Evolutionary conservation across 1,140 invertebrate genomes (phyloP).

Genomic region (Drosophila mayri): DNA sequence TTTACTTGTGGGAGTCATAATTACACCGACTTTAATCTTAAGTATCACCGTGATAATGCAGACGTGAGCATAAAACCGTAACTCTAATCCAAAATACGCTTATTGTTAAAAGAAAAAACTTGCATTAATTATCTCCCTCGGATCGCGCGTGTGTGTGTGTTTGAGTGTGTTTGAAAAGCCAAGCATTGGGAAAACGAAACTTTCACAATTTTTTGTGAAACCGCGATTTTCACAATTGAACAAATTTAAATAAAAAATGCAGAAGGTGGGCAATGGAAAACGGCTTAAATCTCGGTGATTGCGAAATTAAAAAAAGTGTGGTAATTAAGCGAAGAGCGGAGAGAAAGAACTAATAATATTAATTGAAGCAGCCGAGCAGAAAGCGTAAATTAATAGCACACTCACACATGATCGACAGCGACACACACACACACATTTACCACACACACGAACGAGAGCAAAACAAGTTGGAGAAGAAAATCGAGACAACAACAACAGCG

Average conservation of each 20-base stretch:
- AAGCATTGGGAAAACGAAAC: constrained; percentile 57
- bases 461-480: constrained; percentile 59
- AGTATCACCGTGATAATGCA: constrained; percentile 25
- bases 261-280: constrained; percentile 1
- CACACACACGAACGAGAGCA: constrained; percentile 23
- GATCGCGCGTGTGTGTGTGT: background rate
- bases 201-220: constrained; percentile 69
- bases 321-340: constrained; percentile 66
- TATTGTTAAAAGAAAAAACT: constrained; percentile 15
- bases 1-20: background rate
- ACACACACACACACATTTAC: background rate
- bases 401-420: constrained; percentile 2
- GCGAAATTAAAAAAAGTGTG: constrained; percentile 48
- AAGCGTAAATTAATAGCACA: constrained; percentile 74
- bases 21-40: background rate
- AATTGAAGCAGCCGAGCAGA: constrained; percentile 81
- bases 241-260: constrained; percentile 59
- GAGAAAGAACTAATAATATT: constrained; percentile 79
- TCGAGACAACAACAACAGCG: constrained; percentile 30
- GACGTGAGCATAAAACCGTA: constrained; percentile 9
- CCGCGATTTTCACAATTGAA: constrained; percentile 65
- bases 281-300: constrained; percentile 22
- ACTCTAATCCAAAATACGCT: constrained; percentile 22
- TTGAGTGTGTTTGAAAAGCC: constrained; percentile 22
- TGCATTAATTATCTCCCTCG: constrained; percentile 35